Base-by-base conservation (phyloP, 2,888 invertebrate species). In the Dicranocentrus wangi region DNA sequence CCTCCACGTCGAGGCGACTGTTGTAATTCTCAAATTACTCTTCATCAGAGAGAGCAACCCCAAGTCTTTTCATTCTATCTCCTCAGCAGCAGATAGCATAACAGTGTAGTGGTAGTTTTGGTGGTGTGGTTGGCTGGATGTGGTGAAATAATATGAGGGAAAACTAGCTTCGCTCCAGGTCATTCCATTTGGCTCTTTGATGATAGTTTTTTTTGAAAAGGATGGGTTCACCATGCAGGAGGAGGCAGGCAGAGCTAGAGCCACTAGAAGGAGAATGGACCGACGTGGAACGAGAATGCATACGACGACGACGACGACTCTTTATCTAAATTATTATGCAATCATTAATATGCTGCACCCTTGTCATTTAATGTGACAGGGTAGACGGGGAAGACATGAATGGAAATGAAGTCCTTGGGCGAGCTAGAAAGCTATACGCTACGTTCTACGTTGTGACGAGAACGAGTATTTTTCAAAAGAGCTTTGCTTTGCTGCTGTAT, bases 81-180 rank as follows among this genome's bases (percentile, higher is more conserved):
- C 8, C 1, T n/a, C n/a, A 43, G 43, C 2, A 3, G 10, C 43
- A 43, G 2, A 39, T 8, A 13, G 7, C 13, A 8, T 43, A 1
- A n/a, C 10, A 43, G n/a, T n/a, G n/a, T 43, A 43, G 10, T 3
- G 43, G 39, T 13, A 39, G 39, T 13, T 39, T 39, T 39, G 5
- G 39, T n/a, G n/a, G n/a, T n/a, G n/a, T n/a, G n/a, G n/a, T n/a
- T n/a, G n/a, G n/a, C n/a, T n/a, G n/a, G 21, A 32, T 10, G 60
- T 17, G 15, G 47, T 47, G n/a, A 23, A 17, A 32, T 60, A 60
- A 28, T 2, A 60, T 21, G 39, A 32, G 60, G 39, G 58, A 60
- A 76, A 76, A 76, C 76, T 60, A 69, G 76, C 69, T 77, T 69
- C 32, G 76, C 76, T 77, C 69, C 69, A 61, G 76, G 76, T 69